Conservation (phyloP, 1,140 invertebrate genomes). For the Drosophila funebris region DNA sequence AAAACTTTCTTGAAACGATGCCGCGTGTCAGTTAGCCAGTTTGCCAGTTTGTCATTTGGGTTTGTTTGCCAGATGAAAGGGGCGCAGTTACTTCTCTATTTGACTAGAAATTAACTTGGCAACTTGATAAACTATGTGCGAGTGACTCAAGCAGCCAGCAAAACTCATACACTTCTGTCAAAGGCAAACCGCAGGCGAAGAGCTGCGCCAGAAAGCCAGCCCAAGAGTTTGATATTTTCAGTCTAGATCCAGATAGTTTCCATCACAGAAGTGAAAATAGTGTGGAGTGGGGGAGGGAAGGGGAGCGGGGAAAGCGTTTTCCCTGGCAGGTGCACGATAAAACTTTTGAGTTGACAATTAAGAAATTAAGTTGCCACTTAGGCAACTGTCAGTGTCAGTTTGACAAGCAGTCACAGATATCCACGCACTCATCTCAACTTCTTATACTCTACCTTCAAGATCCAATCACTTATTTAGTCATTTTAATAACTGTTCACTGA, state of each 20-base stretch:
- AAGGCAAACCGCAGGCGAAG: conserved; percentile 34
- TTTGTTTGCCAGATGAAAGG: conserved; percentile 10
- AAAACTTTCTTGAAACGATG: conserved; percentile 26
- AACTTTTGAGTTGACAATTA: conserved; percentile 83
- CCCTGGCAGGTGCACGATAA: conserved; percentile 69
- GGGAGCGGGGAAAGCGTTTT: conserved; percentile 4
- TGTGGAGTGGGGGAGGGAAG: background rate
- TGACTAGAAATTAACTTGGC: conserved; percentile 44
- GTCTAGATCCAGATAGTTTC: conserved; percentile 17
- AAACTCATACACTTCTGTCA: conserved; percentile 13
- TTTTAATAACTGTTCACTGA: background rate
- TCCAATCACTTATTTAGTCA: background rate
- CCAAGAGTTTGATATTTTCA: conserved; percentile 49
- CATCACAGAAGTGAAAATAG: too few relatives aligned
- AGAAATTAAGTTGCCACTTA: conserved; percentile 84
- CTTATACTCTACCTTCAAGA: background rate
- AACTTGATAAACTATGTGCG: conserved; percentile 31
- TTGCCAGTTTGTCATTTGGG: conserved; percentile 25
- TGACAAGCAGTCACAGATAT: conserved; percentile 75
- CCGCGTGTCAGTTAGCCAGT: conserved; percentile 69
- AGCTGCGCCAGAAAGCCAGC: conserved; percentile 46
- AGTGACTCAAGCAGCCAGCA: background rate
- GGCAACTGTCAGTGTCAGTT: conserved; percentile 80
- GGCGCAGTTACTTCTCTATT: conserved; percentile 15
- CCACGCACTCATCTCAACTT: conserved; percentile 32